Evolutionary conservation across 2,797 vertebrate species (phyloP).

Genomic region (Artibeus jamaicensis): DNA sequence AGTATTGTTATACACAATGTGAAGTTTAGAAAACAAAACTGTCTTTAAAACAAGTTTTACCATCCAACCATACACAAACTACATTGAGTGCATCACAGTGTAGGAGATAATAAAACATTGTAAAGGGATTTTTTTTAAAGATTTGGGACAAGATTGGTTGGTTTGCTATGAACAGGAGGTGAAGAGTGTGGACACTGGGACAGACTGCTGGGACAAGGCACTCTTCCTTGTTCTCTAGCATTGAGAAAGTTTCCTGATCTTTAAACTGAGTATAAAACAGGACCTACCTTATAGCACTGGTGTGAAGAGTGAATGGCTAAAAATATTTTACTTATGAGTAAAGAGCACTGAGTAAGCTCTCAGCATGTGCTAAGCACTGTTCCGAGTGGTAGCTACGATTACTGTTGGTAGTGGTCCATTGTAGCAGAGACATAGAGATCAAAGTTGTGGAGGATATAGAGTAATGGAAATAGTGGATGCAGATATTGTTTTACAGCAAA

Average conservation of each 20-base stretch:
- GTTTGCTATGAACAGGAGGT: neutral
- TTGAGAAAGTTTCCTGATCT: neutral
- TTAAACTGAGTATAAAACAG: neutral
- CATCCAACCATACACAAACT: neutral
- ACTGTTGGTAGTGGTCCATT: neutral
- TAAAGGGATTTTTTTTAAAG: neutral
- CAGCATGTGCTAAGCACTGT: neutral
- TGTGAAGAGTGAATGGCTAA: neutral
- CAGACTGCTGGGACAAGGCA: neutral
- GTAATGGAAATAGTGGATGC: neutral
- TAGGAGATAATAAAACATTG: neutral
- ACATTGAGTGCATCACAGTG: neutral
- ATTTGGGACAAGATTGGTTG: neutral
- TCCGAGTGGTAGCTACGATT: neutral
- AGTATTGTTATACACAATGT: neutral
- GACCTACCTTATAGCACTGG: rapidly evolving
- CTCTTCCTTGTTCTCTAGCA: neutral
- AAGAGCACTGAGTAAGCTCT: neutral
- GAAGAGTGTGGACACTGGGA: neutral
- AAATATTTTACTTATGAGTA: neutral
- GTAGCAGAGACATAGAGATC: neutral
- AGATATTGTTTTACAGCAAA: neutral
- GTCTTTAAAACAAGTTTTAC: conserved; percentile 11
- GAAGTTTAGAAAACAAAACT: neutral
- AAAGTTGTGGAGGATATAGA: neutral